Evolutionary conservation across 2,888 invertebrate genomes (phyloP).

Genomic region (Fragum whitleyi): DNA sequence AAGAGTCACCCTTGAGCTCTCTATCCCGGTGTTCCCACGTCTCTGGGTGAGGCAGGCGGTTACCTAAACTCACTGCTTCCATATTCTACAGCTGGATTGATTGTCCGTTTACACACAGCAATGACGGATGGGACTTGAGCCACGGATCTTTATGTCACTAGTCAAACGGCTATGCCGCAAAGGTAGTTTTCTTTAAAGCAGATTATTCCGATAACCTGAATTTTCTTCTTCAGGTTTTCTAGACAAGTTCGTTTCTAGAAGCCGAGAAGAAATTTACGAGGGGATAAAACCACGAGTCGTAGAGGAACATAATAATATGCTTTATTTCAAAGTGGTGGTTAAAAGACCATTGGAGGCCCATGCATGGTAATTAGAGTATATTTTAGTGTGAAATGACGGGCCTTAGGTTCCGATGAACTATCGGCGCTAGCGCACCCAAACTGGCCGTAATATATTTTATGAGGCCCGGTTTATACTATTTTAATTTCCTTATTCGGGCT

Average conservation of each 20-base stretch:
- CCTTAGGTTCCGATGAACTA: neutral
- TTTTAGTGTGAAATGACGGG: slow-evolving; percentile 27
- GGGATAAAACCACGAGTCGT: slow-evolving; percentile 11
- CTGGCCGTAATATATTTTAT: slow-evolving; percentile 28
- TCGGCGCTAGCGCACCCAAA: slow-evolving; percentile 16
- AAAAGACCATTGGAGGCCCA: slow-evolving; percentile 30
- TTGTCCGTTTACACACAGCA: no score
- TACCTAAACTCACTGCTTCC: no score
- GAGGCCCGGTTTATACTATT: neutral
- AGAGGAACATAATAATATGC: slow-evolving; percentile 25
- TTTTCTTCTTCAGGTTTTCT: no score
- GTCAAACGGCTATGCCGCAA: no score
- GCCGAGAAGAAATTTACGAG: slow-evolving; percentile 10
- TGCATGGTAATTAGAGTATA: slow-evolving; percentile 38
- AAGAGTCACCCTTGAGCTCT: no score
- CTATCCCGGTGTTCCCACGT: no score
- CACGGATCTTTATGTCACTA: no score
- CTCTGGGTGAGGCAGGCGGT: no score
- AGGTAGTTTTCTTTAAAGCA: no score
- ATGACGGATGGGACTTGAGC: no score
- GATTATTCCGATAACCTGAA: no score
- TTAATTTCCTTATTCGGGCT: neutral
- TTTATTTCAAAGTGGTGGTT: slow-evolving; percentile 35
- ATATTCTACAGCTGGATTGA: no score
- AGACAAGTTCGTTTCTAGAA: slow-evolving; percentile 20